A percentile compares a stretch with the other conserved stretches of the same genome.
Evolutionary conservation across 2,113 vertebrate genomes (phyloP).

Genomic region (Rhineura floridana): DNA sequence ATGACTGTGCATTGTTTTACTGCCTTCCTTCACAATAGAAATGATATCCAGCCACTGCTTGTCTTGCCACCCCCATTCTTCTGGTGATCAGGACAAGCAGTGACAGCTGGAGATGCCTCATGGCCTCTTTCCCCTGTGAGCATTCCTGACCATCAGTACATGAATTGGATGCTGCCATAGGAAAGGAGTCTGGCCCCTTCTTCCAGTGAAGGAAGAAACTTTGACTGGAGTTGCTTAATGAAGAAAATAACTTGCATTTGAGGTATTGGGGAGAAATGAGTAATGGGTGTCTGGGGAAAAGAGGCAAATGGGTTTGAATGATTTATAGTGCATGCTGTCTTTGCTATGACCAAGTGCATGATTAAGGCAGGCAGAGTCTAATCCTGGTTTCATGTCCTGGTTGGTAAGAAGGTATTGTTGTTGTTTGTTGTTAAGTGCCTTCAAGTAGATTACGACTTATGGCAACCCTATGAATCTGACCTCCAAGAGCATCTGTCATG

Average conservation of each 20-base stretch:
- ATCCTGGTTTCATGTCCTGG: not conserved
- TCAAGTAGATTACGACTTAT: too few relatives aligned
- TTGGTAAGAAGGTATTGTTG: not conserved
- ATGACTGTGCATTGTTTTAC: not conserved
- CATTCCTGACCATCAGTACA: not conserved
- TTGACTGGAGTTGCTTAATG: not conserved
- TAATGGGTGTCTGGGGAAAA: not conserved
- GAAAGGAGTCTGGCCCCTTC: not conserved
- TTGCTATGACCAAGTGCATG: not conserved
- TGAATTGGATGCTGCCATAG: not conserved
- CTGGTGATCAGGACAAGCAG: not conserved
- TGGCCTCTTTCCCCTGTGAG: not conserved
- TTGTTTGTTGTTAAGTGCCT: too few relatives aligned
- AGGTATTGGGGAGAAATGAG: not conserved
- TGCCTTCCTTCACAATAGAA: not conserved
- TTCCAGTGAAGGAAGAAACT: not conserved
- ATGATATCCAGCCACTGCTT: not conserved
- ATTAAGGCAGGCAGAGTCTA: not conserved
- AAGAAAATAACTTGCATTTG: not conserved
- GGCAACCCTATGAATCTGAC: too few relatives aligned
- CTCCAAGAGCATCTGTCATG: too few relatives aligned
- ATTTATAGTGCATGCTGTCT: not conserved
- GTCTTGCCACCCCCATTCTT: not conserved
- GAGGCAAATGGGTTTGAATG: not conserved
- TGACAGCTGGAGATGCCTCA: not conserved